Base-by-base conservation (phyloP, 2,888 invertebrate species). In the Pelosia muscerda region DNA sequence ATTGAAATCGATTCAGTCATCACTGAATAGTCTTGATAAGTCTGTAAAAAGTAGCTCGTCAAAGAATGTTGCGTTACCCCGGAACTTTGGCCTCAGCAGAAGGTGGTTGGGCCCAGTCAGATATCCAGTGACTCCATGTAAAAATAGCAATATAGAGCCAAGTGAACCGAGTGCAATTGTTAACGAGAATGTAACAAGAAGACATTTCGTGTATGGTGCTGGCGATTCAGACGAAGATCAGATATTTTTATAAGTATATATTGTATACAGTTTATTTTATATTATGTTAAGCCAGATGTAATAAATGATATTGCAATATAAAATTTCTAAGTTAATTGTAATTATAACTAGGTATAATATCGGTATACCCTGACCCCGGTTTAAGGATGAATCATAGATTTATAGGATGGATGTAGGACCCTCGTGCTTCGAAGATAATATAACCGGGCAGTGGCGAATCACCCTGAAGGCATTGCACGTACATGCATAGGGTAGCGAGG, bases 61-160 rank as follows among this genome's bases (percentile, higher is more conserved):
- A 0, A 93, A 92, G 73, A 91, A 84, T 69, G 94, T 96, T 42
- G 95, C 96, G 6, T 85, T 96, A 72, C 96, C 96, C 10, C 92
- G 96, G 71, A 96, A 95, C 82, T 95, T 95, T 79, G 96, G 96
- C 1, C 85, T 96, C 54, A 94, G 96, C 68, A 90, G 96, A 76
- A 95, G 94, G 75, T 96, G 96, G 96, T 81, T 95, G 61, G 96
- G 96, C 0, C 96, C 96, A 25, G 96, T 96, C 0, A 89, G 95
- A 75, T 96, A 96, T 86, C 96, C 96, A 4, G 96, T 96, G 9
- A 96, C 96, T 42, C 96, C 96, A 56, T 95, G 96, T 66, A 96
- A 96, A 81, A 94, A 93, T 74, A 91, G 84, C 66, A 88, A 85
- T 75, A 77, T 80, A 63, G 63, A 80, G 62, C 63, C 80, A 68